phyloP scores from a whole-genome alignment of 2,113 vertebrate species.

The Erythrocercus mccallii region DNA sequence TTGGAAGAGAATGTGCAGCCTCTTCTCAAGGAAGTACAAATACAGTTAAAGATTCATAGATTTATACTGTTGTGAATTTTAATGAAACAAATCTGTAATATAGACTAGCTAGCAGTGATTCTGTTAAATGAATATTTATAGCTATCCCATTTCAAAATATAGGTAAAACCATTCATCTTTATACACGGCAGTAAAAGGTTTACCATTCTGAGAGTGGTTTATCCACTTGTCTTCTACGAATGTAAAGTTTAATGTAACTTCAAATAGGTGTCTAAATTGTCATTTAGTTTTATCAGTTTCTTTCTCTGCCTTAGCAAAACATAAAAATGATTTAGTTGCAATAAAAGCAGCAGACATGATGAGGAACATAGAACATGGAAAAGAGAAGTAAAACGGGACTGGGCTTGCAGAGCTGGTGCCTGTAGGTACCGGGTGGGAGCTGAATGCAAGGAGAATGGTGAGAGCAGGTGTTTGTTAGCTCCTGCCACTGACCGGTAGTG shows the following conservation, averaged over 20 bases:
- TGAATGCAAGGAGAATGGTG: not conserved
- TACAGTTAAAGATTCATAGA: slow-evolving; percentile 55
- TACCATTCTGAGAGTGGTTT: not conserved
- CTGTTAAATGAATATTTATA: slow-evolving; percentile 29
- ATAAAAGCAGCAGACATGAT: not conserved
- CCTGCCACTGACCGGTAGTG: not conserved
- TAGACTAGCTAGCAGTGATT: not conserved
- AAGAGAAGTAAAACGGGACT: not conserved
- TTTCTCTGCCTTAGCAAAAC: slow-evolving; percentile 44
- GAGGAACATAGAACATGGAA: not conserved
- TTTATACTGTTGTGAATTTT: slow-evolving; percentile 63
- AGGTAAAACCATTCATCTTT: slow-evolving; percentile 51
- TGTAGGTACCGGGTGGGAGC: not conserved
- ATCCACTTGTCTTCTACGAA: not conserved
- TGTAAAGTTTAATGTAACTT: slow-evolving; percentile 48
- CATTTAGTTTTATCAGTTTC: slow-evolving; percentile 52
- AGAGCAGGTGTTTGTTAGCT: not conserved
- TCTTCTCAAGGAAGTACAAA: slow-evolving; percentile 44
- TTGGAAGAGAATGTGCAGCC: not conserved
- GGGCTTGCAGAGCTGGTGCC: not conserved
- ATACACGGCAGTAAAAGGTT: slow-evolving; percentile 31
- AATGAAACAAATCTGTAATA: slow-evolving; percentile 48
- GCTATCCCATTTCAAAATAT: slow-evolving; percentile 41
- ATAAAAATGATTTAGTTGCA: slow-evolving; percentile 21
- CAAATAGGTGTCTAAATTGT: slow-evolving; percentile 43